Base-by-base conservation (phyloP, 35 echinoderm and acorn worm genomes). In the Apostichopus parvimensis region DNA sequence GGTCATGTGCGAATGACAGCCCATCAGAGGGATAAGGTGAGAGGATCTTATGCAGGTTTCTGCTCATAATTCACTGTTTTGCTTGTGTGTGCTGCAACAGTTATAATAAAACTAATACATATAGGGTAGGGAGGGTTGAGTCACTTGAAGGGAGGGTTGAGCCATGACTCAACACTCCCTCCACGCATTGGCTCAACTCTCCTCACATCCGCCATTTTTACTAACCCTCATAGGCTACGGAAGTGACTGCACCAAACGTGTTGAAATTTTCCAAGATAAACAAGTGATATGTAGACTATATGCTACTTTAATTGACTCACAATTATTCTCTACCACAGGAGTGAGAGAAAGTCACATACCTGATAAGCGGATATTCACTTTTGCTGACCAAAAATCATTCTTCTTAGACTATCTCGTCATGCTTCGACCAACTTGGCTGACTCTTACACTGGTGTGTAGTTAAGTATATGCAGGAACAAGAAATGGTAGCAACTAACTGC, bases 61-160 rank as follows among this genome's bases (percentile, higher is more conserved):
- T 25, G 24, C 24, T 25, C 24, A 25, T 0, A 25, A 25, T 25
- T 25, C 24, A 25, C 24, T 25, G 24, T 25, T 25, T 25, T 25
- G 24, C 24, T 25, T 25, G 24, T 25, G 24, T 25, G 24, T 25
- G 24, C 24, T 25, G 24, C 24, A 25, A 25, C 24, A 25, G 24
- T 25, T 25, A 25, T 25, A 89, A 71, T 73, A 28, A 73, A 89
- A 22, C 6, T 1, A 28, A 53, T n/a, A 89, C 45, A 34, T 6
- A 65, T 58, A 86, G 21, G 17, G 24, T n/a, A 45, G 62, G 73
- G n/a, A n/a, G 61, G n/a, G 62, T 76, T 89, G 87, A 1, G 87
- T 62, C 64, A 89, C 87, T 71, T 89, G 61, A 71, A 73, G 70
- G 87, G 62, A 89, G 87, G 17, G 87, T 89, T 76, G 87, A 89